Percentiles rank a stretch among this genome's conserved stretches.
These are phyloP conservation scores for Pyxicephalus adspersus DNA, from an alignment of 2,113 vertebrate genomes.

Conservation along the genomic window DNA sequence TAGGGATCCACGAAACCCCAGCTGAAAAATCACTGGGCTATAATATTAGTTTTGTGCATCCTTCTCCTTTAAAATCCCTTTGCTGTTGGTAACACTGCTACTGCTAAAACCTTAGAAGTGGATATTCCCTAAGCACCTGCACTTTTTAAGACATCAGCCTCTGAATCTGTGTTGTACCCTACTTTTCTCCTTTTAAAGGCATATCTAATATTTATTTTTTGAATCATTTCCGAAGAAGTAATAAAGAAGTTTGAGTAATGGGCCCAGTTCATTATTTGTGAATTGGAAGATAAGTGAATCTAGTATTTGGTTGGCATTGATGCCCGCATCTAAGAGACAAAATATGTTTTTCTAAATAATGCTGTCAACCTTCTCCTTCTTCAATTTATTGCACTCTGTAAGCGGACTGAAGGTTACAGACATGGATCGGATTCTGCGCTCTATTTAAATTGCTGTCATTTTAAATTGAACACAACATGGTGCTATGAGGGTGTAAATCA, in stretches of 20 bases:
- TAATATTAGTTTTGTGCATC: no score
- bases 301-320: slow-evolving; percentile 28
- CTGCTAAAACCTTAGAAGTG: not conserved
- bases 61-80: no score
- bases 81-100: not conserved
- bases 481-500: slow-evolving; percentile 22
- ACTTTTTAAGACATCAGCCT: not conserved
- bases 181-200: not conserved
- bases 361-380: slow-evolving; percentile 35
- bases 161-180: not conserved
- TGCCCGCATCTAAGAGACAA: slow-evolving; percentile 13
- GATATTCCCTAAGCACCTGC: not conserved
- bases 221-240: slow-evolving; percentile 22
- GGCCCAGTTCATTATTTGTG: slow-evolving; percentile 37
- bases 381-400: slow-evolving; percentile 40
- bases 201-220: slow-evolving; percentile 37
- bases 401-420: slow-evolving; percentile 29
- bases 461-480: slow-evolving; percentile 30
- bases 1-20: no score
- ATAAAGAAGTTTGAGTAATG: slow-evolving; percentile 38
- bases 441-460: slow-evolving; percentile 48
- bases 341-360: slow-evolving; percentile 48
- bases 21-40: no score
- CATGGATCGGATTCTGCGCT: slow-evolving; percentile 16
- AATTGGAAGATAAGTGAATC: slow-evolving; percentile 54